Evolutionary conservation across 1,140 invertebrate genomes (phyloP).

Genomic region (Aphis gossypii): DNA sequence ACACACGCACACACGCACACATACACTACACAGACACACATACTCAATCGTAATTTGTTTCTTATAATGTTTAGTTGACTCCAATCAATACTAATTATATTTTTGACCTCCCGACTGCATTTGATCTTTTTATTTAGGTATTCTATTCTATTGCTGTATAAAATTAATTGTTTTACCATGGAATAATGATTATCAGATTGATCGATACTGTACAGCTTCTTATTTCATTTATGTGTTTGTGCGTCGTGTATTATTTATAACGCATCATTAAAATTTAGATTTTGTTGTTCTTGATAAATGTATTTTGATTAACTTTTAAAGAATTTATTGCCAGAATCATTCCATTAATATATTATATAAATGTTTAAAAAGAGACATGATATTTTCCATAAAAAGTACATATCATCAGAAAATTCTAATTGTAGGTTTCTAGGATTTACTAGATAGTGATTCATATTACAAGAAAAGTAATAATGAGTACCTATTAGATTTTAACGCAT

Average conservation of each 20-base stretch:
- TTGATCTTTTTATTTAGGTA: neutral
- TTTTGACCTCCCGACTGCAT: neutral
- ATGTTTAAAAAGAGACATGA: neutral
- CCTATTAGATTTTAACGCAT: too few species aligned
- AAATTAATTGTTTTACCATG: accelerated
- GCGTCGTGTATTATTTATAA: neutral
- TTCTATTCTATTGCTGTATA: neutral
- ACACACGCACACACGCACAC: too few species aligned
- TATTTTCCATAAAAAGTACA: too few species aligned
- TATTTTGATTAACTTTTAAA: neutral
- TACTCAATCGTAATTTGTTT: neutral
- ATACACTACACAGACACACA: too few species aligned
- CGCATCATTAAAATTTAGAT: neutral
- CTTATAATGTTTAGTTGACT: neutral
- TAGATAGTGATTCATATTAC: too few species aligned
- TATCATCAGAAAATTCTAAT: too few species aligned
- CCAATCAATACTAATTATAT: neutral
- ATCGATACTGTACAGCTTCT: neutral
- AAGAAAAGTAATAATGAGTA: too few species aligned
- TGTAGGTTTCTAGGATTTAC: too few species aligned
- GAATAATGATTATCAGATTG: neutral
- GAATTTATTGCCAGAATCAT: neutral
- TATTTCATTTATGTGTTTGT: neutral
- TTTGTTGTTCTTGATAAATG: neutral
- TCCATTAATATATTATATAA: neutral